These are phyloP conservation scores for Macaria notata DNA, from an alignment of 2,888 invertebrate species.

Conservation along the genomic window DNA sequence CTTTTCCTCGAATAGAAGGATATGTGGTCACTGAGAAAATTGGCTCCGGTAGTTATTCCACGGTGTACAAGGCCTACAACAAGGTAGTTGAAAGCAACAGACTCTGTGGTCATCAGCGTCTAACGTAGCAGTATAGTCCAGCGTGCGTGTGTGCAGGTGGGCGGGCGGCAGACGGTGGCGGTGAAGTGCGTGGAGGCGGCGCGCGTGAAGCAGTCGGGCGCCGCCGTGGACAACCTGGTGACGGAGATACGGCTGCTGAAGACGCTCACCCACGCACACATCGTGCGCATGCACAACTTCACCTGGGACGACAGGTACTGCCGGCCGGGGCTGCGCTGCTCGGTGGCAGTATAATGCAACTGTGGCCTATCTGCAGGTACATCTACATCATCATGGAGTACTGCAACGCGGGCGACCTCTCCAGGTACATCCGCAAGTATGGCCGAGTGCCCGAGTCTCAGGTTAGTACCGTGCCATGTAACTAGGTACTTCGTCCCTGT, in stretches of 20 bases:
- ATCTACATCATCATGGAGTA: constrained; percentile 95
- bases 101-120: too few relatives aligned
- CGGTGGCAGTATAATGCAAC: too few relatives aligned
- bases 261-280: constrained; percentile 89
- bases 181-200: constrained; percentile 91
- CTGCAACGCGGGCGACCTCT: constrained; percentile 92
- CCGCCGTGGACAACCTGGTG: constrained; percentile 90
- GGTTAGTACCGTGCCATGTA: constrained; percentile 45
- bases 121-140: too few relatives aligned
- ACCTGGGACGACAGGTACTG: constrained; percentile 89
- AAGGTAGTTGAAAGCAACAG: constrained; percentile 73
- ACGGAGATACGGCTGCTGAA: constrained; percentile 92
- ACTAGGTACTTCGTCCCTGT: too few relatives aligned
- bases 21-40: constrained; percentile 88
- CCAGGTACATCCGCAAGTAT: constrained; percentile 87
- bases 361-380: constrained; percentile 70
- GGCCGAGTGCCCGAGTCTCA: constrained; percentile 85
- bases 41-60: constrained; percentile 92
- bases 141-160: constrained; percentile 63
- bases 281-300: constrained; percentile 92
- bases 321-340: too few relatives aligned
- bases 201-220: constrained; percentile 83
- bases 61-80: constrained; percentile 90
- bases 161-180: constrained; percentile 86
- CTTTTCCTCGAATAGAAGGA: constrained; percentile 84